Conservation (phyloP, 2,888 invertebrate genomes). For the Tigriopus californicus region DNA sequence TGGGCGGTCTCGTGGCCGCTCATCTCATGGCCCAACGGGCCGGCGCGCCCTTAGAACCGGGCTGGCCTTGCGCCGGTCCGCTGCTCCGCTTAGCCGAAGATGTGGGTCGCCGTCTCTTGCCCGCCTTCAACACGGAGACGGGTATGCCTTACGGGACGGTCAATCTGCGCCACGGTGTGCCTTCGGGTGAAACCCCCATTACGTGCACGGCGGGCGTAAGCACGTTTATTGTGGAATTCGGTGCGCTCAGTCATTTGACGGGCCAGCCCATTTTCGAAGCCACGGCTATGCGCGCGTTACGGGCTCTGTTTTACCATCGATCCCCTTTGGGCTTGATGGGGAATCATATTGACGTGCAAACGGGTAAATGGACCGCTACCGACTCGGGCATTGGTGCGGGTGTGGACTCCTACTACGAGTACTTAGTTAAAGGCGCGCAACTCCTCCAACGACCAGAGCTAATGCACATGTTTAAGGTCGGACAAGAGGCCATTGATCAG, state of each 20-base stretch:
- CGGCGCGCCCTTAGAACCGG: slow-evolving; percentile 59
- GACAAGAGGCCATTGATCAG: slow-evolving; percentile 40
- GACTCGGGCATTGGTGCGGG: slow-evolving; percentile 95
- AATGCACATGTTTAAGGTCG: slow-evolving; percentile 72
- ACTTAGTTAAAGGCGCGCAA: slow-evolving; percentile 86
- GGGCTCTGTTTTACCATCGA: slow-evolving; percentile 63
- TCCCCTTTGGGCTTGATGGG: slow-evolving; percentile 57
- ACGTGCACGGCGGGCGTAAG: slow-evolving; percentile 97
- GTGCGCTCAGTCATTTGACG: slow-evolving; percentile 73
- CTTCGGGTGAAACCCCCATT: slow-evolving; percentile 78
- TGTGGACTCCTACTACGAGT: slow-evolving; percentile 94
- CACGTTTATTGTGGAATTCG: slow-evolving; percentile 91
- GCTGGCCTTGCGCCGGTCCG: slow-evolving; percentile 96
- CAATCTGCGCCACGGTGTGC: slow-evolving; percentile 64
- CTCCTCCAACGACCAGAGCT: slow-evolving; percentile 73
- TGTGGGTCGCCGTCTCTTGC: slow-evolving; percentile 72
- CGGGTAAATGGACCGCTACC: slow-evolving; percentile 89
- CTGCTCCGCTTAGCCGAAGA: slow-evolving; percentile 78
- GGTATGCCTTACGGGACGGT: slow-evolving; percentile 90
- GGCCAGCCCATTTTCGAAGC: slow-evolving; percentile 36
- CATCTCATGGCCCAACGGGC: slow-evolving; percentile 76
- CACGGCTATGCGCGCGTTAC: slow-evolving; percentile 76
- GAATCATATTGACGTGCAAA: slow-evolving; percentile 87
- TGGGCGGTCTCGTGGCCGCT: slow-evolving; percentile 87
- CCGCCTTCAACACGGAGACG: slow-evolving; percentile 65